These are phyloP conservation scores for Poeciliopsis occidentalis DNA, from an alignment of 2,113 vertebrate species.

Conservation along the genomic window DNA sequence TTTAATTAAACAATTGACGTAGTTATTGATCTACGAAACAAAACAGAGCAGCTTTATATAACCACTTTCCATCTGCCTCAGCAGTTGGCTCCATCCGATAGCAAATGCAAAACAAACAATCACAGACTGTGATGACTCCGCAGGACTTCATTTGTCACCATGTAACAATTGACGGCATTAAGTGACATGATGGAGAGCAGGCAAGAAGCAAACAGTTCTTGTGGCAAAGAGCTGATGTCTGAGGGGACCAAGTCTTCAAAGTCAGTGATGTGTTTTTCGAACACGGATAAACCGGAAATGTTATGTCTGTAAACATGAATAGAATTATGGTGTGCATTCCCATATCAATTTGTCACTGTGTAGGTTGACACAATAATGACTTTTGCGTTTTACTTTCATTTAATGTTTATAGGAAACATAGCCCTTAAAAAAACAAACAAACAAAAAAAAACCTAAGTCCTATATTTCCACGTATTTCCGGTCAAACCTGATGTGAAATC, in stretches of 20 bases:
- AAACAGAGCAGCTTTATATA: slow-evolving; percentile 74
- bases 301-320: neutral
- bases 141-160: slow-evolving; percentile 38
- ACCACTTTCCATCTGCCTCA: slow-evolving; percentile 75
- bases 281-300: neutral
- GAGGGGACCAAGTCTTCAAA: neutral
- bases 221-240: neutral
- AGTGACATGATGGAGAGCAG: slow-evolving; percentile 8
- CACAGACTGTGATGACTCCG: slow-evolving; percentile 31
- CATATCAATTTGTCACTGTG: neutral
- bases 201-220: slow-evolving; percentile 5
- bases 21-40: slow-evolving; percentile 67
- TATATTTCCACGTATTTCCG: slow-evolving; percentile 19
- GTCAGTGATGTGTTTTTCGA: neutral
- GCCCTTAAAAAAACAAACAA: too few species aligned
- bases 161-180: slow-evolving; percentile 36
- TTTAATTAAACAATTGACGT: slow-evolving; percentile 30
- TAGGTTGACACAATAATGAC: neutral
- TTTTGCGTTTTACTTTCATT: neutral
- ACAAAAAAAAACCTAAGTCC: too few species aligned
- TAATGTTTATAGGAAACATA: neutral
- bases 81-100: slow-evolving; percentile 57
- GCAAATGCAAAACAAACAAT: slow-evolving; percentile 66
- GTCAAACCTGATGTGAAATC: slow-evolving; percentile 50
- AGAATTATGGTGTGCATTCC: neutral